These are phyloP conservation scores for Serripes groenlandicus DNA, from an alignment of 2,888 invertebrate species.

Conservation along the genomic window DNA sequence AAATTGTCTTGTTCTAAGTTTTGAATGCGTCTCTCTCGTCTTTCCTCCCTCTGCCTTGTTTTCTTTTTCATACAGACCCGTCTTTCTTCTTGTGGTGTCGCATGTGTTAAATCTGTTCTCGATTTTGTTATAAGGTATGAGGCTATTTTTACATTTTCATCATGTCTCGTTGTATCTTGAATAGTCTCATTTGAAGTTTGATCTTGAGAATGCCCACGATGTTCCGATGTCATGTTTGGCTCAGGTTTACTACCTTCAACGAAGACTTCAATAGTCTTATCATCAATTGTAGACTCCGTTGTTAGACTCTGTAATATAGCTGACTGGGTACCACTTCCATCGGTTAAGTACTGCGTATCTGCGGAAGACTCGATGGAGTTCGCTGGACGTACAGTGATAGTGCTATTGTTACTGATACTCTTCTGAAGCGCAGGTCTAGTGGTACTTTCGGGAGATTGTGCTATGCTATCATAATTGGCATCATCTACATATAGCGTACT, in stretches of 20 bases:
- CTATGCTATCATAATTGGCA: not conserved
- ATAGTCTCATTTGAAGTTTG: not conserved
- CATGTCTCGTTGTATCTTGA: not conserved
- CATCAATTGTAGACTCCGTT: not conserved
- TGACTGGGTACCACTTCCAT: not conserved
- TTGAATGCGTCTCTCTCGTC: not conserved
- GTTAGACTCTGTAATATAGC: not conserved
- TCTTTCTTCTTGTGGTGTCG: not conserved
- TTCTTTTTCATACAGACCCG: slow-evolving; percentile 1
- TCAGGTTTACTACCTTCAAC: not conserved
- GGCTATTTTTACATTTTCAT: not conserved
- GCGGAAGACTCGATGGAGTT: not conserved
- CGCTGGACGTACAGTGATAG: not conserved
- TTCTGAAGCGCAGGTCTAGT: not conserved
- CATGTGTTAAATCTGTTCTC: not conserved
- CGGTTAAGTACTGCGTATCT: not conserved
- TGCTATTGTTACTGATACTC: not conserved
- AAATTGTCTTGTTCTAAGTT: not conserved
- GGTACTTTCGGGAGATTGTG: not conserved
- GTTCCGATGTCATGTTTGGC: too few relatives aligned
- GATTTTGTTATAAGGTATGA: not conserved
- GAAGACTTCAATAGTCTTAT: not conserved
- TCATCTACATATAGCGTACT: not conserved
- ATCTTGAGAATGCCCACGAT: too few relatives aligned
- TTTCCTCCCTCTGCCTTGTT: not conserved